Conservation (phyloP, 2,797 vertebrate genomes). For the Lemur catta region DNA sequence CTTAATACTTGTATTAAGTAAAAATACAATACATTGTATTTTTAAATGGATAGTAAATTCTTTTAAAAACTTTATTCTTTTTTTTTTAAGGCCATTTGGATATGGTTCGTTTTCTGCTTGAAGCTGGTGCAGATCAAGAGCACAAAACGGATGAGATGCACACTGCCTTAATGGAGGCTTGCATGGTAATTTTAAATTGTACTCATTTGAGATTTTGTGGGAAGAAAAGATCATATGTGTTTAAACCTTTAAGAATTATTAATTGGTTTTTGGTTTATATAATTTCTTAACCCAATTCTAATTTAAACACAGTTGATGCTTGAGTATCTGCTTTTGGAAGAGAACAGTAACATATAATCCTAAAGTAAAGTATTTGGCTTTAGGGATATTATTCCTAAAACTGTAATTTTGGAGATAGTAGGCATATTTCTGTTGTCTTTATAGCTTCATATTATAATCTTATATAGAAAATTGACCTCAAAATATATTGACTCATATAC, state of each 20-base stretch:
- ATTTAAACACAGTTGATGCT: slow-evolving; percentile 22
- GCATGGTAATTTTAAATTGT: slow-evolving; percentile 87
- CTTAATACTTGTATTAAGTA: too few relatives aligned
- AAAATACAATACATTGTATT: too few relatives aligned
- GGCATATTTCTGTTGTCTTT: neutral
- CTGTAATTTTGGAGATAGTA: neutral
- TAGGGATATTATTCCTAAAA: neutral
- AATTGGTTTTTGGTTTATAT: slow-evolving; percentile 26
- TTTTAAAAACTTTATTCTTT: slow-evolving; percentile 52
- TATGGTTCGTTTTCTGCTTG: slow-evolving; percentile 99
- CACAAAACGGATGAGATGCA: slow-evolving; percentile 99
- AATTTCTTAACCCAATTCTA: slow-evolving; percentile 37
- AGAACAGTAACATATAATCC: neutral
- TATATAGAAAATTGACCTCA: neutral
- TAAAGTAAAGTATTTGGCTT: neutral
- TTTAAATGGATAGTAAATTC: slow-evolving; percentile 45
- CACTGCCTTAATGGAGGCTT: slow-evolving; percentile 99
- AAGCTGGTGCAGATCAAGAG: slow-evolving; percentile 99
- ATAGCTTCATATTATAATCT: neutral
- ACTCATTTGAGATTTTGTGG: slow-evolving; percentile 38
- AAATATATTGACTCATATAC: neutral
- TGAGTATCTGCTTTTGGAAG: slow-evolving; percentile 15
- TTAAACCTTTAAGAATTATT: slow-evolving; percentile 31
- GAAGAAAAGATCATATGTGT: neutral
- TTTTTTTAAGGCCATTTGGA: slow-evolving; percentile 94